Base-by-base conservation (phyloP, 2,888 invertebrate species). In the Drosophila nigricruria region DNA sequence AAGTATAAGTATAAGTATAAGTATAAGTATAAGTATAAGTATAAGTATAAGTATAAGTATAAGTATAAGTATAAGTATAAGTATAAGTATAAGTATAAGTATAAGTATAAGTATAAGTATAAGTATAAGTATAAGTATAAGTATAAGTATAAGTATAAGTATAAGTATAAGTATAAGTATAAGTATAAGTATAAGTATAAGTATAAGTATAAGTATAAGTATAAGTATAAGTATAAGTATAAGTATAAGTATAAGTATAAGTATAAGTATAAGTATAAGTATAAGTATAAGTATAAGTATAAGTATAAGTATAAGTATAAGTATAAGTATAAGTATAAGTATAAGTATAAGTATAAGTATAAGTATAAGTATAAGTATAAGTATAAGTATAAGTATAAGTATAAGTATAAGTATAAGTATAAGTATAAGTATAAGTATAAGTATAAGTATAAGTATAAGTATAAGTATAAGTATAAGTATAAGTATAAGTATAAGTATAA, bases 21-120 rank as follows among this genome's bases (percentile, higher is more conserved):
- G 30, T 50, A 52, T 52, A 52, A 53, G 34, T 53, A 53, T 53
- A 53, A 53, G 25, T 43, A 43, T 43, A 43, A 43, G 20, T 43
- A 43, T 43, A 43, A 43, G 43, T 43, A 43, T 25, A 43, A 43
- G 43, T 43, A 43, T 43, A 43, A 43, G 23, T 43, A 43, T 43
- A 43, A 43, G 23, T 43, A 43, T 43, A 43, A 25, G 16, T 43
- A 43, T 43, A 43, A 43, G 43, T 43, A 43, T 43, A 43, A 43
- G 43, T 43, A 43, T 43, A 43, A 43, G 43, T 43, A 43, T 43
- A 43, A 43, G 43, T 43, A 43, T 43, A 43, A 43, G 43, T 43
- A 43, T 43, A 43, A 43, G 43, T 43, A 43, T 43, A 43, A 43
- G 43, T 43, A 43, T 43, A 43, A 43, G 43, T 43, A 43, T 43